Evolutionary conservation across 2,113 vertebrate species (phyloP).

Genomic region (Piprites chloris): DNA sequence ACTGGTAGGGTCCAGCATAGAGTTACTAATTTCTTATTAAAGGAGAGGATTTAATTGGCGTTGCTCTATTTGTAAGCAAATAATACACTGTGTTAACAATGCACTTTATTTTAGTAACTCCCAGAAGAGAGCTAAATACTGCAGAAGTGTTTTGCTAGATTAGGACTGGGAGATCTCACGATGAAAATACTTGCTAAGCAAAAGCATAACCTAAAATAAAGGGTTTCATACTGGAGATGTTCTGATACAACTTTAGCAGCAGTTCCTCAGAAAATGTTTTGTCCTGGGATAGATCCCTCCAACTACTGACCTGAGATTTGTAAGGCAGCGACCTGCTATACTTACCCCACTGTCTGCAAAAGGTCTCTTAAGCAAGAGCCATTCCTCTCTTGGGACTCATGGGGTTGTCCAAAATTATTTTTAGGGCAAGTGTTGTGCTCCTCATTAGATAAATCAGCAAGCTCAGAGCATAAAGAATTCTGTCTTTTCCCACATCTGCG

Average conservation of each 20-base stretch:
- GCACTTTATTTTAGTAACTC: conserved; percentile 31
- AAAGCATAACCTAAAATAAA: conserved; percentile 23
- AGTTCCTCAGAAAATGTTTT: neutral
- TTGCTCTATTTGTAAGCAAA: conserved; percentile 44
- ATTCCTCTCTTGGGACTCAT: neutral
- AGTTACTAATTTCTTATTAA: conserved; percentile 8
- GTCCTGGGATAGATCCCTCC: neutral
- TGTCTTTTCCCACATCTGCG: neutral
- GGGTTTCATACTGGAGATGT: neutral
- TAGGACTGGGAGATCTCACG: neutral
- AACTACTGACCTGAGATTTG: neutral
- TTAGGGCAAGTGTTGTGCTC: neutral
- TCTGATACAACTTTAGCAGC: neutral
- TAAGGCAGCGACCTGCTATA: neutral
- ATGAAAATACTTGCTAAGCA: conserved; percentile 11
- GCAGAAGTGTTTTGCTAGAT: conserved; percentile 15
- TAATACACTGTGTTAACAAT: neutral
- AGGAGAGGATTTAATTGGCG: neutral
- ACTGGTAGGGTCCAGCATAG: neutral
- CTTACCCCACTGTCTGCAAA: neutral
- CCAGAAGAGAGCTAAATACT: neutral
- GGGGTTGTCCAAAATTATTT: neutral
- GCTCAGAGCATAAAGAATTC: neutral
- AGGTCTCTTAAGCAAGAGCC: neutral
- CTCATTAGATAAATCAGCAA: neutral